Conservation (phyloP, 2,888 invertebrate species). For the Eugnorisma glareosa region DNA sequence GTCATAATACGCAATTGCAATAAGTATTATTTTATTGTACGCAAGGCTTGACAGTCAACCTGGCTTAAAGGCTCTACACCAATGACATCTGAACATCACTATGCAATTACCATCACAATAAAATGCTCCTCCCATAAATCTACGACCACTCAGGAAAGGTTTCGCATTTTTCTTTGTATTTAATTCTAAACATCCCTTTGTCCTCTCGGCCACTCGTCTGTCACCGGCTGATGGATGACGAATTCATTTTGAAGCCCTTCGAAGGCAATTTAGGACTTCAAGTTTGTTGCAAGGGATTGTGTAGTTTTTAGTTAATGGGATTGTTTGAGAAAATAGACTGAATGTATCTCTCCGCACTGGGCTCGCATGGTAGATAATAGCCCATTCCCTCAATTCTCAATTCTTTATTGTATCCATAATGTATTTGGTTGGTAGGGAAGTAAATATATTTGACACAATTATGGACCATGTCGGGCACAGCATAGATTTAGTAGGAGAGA, state of each 20-base stretch:
- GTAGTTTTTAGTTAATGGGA: not conserved
- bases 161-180: conserved; percentile 71
- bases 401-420: no score
- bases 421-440: no score
- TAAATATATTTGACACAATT: no score
- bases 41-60: not conserved
- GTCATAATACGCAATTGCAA: not conserved
- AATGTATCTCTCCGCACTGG: no score
- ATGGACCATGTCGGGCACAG: no score
- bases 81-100: conserved; percentile 42
- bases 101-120: conserved; percentile 62
- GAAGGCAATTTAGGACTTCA: conserved; percentile 54
- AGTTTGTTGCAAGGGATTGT: conserved; percentile 20
- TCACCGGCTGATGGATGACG: conserved; percentile 80
- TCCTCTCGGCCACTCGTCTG: conserved; percentile 74
- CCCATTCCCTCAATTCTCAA: no score
- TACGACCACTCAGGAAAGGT: conserved; percentile 50
- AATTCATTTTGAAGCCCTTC: conserved; percentile 71
- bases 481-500: no score
- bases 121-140: conserved; percentile 57
- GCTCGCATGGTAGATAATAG: no score
- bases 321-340: not conserved
- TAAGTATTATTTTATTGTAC: not conserved
- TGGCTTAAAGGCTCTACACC: not conserved
- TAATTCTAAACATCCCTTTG: conserved; percentile 75